phyloP scores from a whole-genome alignment of 2,797 vertebrate species.

The Dicrostonyx torquatus region DNA sequence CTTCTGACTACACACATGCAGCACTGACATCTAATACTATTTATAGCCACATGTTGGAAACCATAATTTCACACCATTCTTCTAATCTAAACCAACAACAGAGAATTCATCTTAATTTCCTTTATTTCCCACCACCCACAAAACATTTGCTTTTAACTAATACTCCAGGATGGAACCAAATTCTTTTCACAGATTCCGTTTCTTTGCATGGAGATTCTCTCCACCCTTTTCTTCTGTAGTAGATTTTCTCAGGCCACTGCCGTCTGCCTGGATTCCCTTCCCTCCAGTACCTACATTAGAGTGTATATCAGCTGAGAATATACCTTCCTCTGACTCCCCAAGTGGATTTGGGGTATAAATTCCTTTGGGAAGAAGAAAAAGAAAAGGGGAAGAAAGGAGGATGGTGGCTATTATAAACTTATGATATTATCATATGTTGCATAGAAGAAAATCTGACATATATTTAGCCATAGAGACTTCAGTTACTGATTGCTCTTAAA shows the following conservation, averaged over 20 bases:
- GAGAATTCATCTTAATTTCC: not conserved
- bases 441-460: not conserved
- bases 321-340: not conserved
- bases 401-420: not conserved
- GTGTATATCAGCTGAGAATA: too few relatives aligned
- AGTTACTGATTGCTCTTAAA: not conserved
- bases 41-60: not conserved
- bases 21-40: not conserved
- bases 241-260: not conserved
- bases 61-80: not conserved
- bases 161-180: not conserved
- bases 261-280: not conserved
- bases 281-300: not conserved
- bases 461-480: not conserved
- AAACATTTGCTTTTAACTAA: not conserved
- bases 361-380: not conserved
- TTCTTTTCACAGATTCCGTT: not conserved
- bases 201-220: not conserved
- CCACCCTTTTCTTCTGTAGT: not conserved
- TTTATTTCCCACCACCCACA: not conserved
- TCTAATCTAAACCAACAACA: not conserved
- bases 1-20: not conserved
- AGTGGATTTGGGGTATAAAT: not conserved
- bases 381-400: not conserved
- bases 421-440: not conserved